Evolutionary conservation across 1,140 invertebrate genomes (phyloP).

Genomic region (Leptoteleia sp.): DNA sequence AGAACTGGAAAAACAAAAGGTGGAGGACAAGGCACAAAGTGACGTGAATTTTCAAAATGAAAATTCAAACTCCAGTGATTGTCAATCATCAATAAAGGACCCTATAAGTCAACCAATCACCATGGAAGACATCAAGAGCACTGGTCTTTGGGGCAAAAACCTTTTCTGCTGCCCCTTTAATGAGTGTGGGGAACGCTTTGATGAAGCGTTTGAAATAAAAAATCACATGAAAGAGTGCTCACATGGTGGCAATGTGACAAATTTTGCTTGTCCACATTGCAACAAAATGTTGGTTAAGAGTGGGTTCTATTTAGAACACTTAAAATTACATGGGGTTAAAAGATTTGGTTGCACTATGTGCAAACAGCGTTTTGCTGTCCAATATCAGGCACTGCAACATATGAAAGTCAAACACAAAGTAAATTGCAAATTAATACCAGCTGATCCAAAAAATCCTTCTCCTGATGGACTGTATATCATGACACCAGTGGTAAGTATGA

Average conservation of each 20-base stretch:
- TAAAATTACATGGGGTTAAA: slow-evolving; percentile 81
- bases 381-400: slow-evolving; percentile 80
- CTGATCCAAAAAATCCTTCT: slow-evolving; percentile 81
- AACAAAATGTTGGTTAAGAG: slow-evolving; percentile 76
- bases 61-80: slow-evolving; percentile 11
- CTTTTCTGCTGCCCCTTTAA: slow-evolving; percentile 82
- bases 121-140: slow-evolving; percentile 76
- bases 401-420: slow-evolving; percentile 82
- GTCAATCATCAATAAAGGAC: not conserved
- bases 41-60: slow-evolving; percentile 19
- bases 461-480: slow-evolving; percentile 82
- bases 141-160: slow-evolving; percentile 74
- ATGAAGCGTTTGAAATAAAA: slow-evolving; percentile 73
- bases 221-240: slow-evolving; percentile 80
- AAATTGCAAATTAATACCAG: slow-evolving; percentile 78
- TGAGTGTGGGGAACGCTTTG: slow-evolving; percentile 71
- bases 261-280: slow-evolving; percentile 81
- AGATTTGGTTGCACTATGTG: slow-evolving; percentile 82
- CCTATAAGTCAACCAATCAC: slow-evolving; percentile 56
- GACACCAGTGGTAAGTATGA: slow-evolving; percentile 75
- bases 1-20: too few relatives aligned
- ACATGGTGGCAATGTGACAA: slow-evolving; percentile 42
- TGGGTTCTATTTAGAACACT: slow-evolving; percentile 78
- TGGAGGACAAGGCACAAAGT: too few relatives aligned
- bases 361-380: slow-evolving; percentile 76